phyloP scores from a whole-genome alignment of 2,113 vertebrate species.

The Salvator merianae region DNA sequence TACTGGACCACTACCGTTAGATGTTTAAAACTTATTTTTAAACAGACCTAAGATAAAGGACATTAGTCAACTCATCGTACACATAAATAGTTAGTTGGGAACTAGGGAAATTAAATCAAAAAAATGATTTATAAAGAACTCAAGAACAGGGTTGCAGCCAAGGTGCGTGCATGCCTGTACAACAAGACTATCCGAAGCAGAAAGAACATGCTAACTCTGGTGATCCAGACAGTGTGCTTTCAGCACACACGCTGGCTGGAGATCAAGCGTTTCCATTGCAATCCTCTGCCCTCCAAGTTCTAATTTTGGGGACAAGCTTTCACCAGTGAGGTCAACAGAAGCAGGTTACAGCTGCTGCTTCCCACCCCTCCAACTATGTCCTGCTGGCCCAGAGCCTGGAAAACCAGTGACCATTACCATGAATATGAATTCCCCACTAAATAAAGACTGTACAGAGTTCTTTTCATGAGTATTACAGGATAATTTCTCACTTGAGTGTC shows the following conservation, averaged over 20 bases:
- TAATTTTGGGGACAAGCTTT: conserved; percentile 55
- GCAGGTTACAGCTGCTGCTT: conserved; percentile 53
- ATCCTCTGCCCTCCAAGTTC: conserved; percentile 40
- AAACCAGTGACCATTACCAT: conserved; percentile 24
- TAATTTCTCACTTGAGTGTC: not conserved
- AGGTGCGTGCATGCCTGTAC: conserved; percentile 11
- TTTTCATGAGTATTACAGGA: not conserved
- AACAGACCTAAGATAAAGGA: too few relatives aligned
- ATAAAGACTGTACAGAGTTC: not conserved
- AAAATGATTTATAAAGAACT: not conserved
- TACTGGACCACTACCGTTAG: too few relatives aligned
- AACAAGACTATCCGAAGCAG: not conserved
- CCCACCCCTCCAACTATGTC: conserved; percentile 27
- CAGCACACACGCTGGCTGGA: conserved; percentile 9
- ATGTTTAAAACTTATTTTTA: not conserved
- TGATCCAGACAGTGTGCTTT: conserved; percentile 11
- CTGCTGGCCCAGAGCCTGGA: conserved; percentile 51
- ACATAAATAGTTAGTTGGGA: not conserved
- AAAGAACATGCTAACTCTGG: not conserved
- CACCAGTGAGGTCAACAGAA: conserved; percentile 42
- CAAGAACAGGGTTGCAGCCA: not conserved
- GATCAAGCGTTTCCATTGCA: conserved; percentile 44
- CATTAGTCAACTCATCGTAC: too few relatives aligned
- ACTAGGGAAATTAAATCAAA: not conserved
- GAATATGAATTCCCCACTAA: accelerated